Percentiles rank a stretch among this genome's conserved stretches.
These are phyloP conservation scores for Stegophylla sp. DNA, from an alignment of 2,888 invertebrate species.

Conservation along the genomic window DNA sequence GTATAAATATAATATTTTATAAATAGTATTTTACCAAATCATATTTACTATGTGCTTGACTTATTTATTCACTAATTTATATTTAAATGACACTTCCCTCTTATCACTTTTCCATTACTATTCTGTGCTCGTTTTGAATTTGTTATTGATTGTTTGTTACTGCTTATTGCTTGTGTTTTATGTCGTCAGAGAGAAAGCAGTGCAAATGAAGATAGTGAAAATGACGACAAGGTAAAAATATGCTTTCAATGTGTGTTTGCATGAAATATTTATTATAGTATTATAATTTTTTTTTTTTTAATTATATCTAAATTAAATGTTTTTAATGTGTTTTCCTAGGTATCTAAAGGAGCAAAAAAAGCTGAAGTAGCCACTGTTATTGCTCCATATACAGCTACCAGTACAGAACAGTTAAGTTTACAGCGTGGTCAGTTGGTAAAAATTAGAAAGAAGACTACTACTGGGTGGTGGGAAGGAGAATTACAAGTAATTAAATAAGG, in stretches of 20 bases:
- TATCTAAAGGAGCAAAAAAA: constrained; percentile 73
- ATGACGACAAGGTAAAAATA: constrained; percentile 57
- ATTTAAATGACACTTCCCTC: not conserved
- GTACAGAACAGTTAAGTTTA: constrained; percentile 88
- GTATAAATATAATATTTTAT: constrained; percentile 42
- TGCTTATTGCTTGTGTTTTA: constrained; percentile 51
- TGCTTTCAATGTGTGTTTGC: constrained; percentile 29
- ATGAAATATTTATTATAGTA: constrained; percentile 1
- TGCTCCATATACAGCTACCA: constrained; percentile 89
- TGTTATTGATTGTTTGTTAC: constrained; percentile 38
- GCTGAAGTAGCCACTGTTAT: constrained; percentile 94
- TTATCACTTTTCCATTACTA: not conserved
- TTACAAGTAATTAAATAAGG: constrained; percentile 72
- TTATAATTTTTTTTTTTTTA: not conserved
- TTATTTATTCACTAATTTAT: constrained; percentile 27
- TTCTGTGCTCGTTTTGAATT: constrained; percentile 23
- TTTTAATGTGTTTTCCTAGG: constrained; percentile 64
- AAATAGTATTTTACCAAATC: constrained; percentile 24
- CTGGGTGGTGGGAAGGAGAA: constrained; percentile 99
- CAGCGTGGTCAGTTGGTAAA: constrained; percentile 90
- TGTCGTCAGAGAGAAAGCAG: constrained; percentile 51
- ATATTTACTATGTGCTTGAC: constrained; percentile 18
- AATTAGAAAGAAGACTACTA: constrained; percentile 94
- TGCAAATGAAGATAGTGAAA: constrained; percentile 58
- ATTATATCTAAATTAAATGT: not conserved